Percentiles rank a stretch among this genome's conserved stretches.
Conservation (phyloP, 2,888 invertebrate species). For the Pyralis farinalis region DNA sequence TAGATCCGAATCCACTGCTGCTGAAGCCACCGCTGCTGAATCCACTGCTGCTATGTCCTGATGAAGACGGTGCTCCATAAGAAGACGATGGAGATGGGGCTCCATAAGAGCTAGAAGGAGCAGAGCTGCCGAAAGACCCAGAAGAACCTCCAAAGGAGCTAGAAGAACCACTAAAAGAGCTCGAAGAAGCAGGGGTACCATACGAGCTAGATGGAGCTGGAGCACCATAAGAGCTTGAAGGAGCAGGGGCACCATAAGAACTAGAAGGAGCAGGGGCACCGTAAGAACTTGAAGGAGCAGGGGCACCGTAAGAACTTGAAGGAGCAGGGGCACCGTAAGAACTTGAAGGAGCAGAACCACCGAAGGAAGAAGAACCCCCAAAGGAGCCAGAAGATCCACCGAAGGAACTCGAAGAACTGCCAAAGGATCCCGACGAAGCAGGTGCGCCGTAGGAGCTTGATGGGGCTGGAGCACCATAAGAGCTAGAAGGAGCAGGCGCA, state of each 20-base stretch:
- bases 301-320: conserved; percentile 45
- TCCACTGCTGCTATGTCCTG: conserved; percentile 27
- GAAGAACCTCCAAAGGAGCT: conserved; percentile 39
- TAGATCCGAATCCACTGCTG: conserved; percentile 28
- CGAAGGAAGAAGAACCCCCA: conserved; percentile 41
- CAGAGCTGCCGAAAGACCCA: conserved; percentile 31
- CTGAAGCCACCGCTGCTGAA: conserved; percentile 35
- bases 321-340: conserved; percentile 32
- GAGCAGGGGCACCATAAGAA: conserved; percentile 59
- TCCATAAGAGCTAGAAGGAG: conserved; percentile 42
- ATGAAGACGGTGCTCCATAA: conserved; percentile 46
- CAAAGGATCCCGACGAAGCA: conserved; percentile 26
- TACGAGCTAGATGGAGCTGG: conserved; percentile 38
- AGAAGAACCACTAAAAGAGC: conserved; percentile 35
- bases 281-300: conserved; percentile 44
- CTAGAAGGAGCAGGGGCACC: conserved; percentile 43
- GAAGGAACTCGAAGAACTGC: conserved; percentile 27
- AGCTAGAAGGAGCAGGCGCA: conserved; percentile 37
- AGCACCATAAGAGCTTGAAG: conserved; percentile 52
- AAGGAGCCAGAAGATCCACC: conserved; percentile 44
- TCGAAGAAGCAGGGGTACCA: conserved; percentile 42
- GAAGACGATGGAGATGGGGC: conserved; percentile 46
- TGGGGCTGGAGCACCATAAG: conserved; percentile 48
- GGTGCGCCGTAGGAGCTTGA: conserved; percentile 64
- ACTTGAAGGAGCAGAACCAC: conserved; percentile 34